phyloP scores from a whole-genome alignment of 2,113 vertebrate genomes.

The Larimichthys crocea region DNA sequence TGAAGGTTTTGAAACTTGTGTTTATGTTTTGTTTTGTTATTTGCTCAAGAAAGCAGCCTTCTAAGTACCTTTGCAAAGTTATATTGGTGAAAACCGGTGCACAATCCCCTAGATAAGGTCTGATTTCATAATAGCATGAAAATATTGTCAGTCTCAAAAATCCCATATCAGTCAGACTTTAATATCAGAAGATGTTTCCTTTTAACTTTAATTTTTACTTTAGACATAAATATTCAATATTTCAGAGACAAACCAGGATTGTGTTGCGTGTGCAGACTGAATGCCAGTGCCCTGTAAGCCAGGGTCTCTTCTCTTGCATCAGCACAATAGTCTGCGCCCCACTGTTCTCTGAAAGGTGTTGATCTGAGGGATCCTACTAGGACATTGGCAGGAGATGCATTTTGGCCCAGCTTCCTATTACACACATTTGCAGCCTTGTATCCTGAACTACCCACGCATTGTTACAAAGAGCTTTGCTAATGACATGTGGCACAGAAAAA shows the following conservation, averaged over 20 bases:
- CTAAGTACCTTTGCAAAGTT: too few relatives aligned
- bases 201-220: neutral
- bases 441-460: conserved; percentile 12
- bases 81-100: too few relatives aligned
- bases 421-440: conserved; percentile 30
- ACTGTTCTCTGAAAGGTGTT: conserved; percentile 44
- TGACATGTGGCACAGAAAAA: conserved; percentile 31
- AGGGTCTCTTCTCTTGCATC: conserved; percentile 16
- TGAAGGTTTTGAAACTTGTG: neutral
- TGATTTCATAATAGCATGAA: too few relatives aligned
- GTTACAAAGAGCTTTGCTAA: conserved; percentile 28
- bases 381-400: conserved; percentile 38
- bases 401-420: conserved; percentile 38
- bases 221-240: neutral
- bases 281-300: conserved; percentile 24
- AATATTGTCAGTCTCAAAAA: too few relatives aligned
- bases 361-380: conserved; percentile 40
- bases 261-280: conserved; percentile 15
- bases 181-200: neutral
- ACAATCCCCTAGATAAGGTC: too few relatives aligned
- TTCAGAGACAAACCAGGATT: neutral
- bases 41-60: neutral
- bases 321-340: conserved; percentile 26
- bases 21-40: neutral
- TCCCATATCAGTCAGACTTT: too few relatives aligned